Percentiles rank a stretch among this genome's conserved stretches.
Conservation (phyloP, 64 coral and sea anemone species). For the Actinia equina region DNA sequence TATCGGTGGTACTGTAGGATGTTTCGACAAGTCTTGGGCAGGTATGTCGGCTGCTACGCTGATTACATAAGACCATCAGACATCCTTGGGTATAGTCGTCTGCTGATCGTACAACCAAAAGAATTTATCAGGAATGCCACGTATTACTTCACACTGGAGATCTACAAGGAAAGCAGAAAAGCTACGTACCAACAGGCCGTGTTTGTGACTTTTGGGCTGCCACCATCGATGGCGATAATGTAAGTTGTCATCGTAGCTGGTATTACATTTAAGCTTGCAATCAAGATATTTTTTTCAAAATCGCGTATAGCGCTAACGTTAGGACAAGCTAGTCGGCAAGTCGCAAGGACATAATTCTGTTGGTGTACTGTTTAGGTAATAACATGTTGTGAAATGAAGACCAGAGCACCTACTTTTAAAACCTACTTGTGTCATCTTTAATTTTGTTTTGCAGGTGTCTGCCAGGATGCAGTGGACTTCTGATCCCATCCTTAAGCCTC, state of each 20-base stretch:
- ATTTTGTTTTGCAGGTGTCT: neutral
- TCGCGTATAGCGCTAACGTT: too few species aligned
- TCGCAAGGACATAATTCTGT: too few species aligned
- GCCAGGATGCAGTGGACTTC: neutral
- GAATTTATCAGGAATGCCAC: conserved; percentile 24
- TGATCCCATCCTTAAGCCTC: neutral
- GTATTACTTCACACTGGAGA: conserved; percentile 38
- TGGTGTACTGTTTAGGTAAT: too few species aligned
- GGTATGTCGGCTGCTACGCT: conserved; percentile 28
- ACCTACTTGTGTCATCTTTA: too few species aligned
- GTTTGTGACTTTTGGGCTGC: conserved; percentile 33
- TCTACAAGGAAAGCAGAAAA: neutral
- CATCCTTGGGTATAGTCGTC: neutral
- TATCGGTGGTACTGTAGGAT: conserved; percentile 50
- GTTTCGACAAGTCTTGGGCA: neutral
- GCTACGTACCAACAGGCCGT: conserved; percentile 30
- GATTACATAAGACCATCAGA: neutral
- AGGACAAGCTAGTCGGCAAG: too few species aligned
- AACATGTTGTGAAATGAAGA: too few species aligned
- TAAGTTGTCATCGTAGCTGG: neutral
- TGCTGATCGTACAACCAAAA: conserved; percentile 10
- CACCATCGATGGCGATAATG: conserved; percentile 49
- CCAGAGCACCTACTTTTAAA: too few species aligned
- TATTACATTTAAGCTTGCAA: neutral
- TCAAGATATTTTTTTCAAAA: too few species aligned